Evolutionary conservation across 2,888 invertebrate species (phyloP).

Genomic region (Mimas tiliae): DNA sequence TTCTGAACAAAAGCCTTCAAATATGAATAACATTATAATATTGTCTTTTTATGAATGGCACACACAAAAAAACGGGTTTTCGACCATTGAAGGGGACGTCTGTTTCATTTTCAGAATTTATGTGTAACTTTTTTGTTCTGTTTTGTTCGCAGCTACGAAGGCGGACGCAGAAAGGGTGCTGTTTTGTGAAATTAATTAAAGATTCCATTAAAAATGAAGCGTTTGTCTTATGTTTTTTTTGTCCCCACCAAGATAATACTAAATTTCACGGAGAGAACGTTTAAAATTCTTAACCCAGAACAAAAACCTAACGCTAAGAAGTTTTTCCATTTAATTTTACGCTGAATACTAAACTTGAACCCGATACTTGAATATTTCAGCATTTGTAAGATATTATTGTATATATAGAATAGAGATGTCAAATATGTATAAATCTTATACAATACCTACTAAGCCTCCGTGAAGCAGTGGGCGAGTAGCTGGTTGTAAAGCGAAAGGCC

Average conservation of each 20-base stretch:
- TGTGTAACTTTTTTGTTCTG: conserved; percentile 49
- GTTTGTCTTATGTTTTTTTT: conserved; percentile 34
- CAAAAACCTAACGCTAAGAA: background rate
- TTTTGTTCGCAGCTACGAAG: conserved; percentile 47
- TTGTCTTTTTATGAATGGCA: conserved; percentile 12
- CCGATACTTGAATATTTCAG: background rate
- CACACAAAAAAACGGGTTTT: conserved; percentile 53
- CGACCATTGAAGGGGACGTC: conserved; percentile 48
- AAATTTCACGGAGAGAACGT: conserved; percentile 14
- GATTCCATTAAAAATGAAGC: conserved; percentile 38
- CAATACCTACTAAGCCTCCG: no score
- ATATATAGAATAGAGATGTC: no score
- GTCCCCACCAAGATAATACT: conserved; percentile 25
- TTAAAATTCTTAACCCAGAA: background rate
- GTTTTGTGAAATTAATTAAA: conserved; percentile 37
- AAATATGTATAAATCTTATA: no score
- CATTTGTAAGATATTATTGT: no score
- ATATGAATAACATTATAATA: conserved; percentile 5
- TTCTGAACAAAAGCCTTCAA: background rate
- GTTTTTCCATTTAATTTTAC: background rate
- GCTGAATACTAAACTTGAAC: background rate
- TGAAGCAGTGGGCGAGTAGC: no score
- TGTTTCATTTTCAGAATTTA: conserved; percentile 52
- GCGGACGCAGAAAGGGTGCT: conserved; percentile 34
- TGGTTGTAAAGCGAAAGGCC: no score